Evolutionary conservation across 2,113 vertebrate genomes (phyloP).

Genomic region (Macroglossus sobrinus): DNA sequence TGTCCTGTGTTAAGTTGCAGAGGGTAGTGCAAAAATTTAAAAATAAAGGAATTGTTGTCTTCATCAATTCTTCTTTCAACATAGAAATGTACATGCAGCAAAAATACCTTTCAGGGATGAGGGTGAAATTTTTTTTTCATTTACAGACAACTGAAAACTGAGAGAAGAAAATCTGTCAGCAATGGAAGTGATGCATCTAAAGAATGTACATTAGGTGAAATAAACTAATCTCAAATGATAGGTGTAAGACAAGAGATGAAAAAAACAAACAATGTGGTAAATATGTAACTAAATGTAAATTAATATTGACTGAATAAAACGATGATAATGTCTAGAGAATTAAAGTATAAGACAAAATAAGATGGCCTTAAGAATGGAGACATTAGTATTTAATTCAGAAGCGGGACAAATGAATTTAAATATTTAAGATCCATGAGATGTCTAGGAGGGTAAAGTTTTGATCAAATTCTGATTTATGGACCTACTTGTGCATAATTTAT

Average conservation of each 20-base stretch:
- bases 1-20: not conserved
- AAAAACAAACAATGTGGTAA: not conserved
- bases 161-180: too few relatives aligned
- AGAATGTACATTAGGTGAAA: not conserved
- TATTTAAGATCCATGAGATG: not conserved
- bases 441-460: not conserved
- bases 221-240: not conserved
- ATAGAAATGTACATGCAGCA: too few relatives aligned
- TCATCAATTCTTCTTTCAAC: too few relatives aligned
- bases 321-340: not conserved
- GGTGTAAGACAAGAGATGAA: not conserved
- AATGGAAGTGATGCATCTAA: not conserved
- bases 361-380: not conserved
- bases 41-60: too few relatives aligned
- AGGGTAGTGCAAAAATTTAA: too few relatives aligned
- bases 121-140: too few relatives aligned
- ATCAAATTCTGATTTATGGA: not conserved
- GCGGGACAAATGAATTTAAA: not conserved
- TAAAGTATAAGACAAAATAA: not conserved
- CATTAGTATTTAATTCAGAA: not conserved
- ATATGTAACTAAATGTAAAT: too few relatives aligned
- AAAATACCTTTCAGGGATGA: too few relatives aligned
- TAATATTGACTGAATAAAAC: not conserved
- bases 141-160: too few relatives aligned
- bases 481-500: not conserved